phyloP scores from a whole-genome alignment of 2,797 vertebrate genomes.

The Enteromius radiatus region DNA sequence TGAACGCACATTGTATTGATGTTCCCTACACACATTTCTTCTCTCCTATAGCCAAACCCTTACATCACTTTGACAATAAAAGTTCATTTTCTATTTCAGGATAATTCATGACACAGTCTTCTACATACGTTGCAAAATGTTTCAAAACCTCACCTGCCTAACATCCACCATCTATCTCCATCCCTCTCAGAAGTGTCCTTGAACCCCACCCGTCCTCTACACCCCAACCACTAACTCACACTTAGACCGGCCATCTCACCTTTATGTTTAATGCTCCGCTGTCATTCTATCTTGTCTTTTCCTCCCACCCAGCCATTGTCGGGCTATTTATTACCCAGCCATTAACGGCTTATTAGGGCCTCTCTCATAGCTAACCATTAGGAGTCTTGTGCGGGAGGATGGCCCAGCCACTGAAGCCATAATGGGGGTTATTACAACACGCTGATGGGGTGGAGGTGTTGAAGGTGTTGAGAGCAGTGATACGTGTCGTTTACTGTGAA shows the following conservation, averaged over 20 bases:
- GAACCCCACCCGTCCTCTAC: constrained; percentile 65
- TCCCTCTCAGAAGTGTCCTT: constrained; percentile 54
- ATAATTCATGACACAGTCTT: neutral
- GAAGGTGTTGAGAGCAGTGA: constrained; percentile 80
- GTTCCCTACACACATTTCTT: neutral
- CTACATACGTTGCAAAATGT: neutral
- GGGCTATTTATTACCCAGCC: constrained; percentile 79
- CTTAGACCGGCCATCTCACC: constrained; percentile 73
- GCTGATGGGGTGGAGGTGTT: constrained; percentile 78
- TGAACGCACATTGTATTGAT: neutral
- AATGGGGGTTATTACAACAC: constrained; percentile 80
- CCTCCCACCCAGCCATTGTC: constrained; percentile 61
- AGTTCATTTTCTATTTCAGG: neutral
- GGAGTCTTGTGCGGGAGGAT: constrained; percentile 52
- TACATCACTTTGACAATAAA: neutral
- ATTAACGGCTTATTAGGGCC: constrained; percentile 83
- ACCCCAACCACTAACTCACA: constrained; percentile 70
- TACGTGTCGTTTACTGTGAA: constrained; percentile 77
- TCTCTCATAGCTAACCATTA: constrained; percentile 73
- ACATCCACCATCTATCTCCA: neutral
- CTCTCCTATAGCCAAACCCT: neutral
- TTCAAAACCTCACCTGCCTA: neutral
- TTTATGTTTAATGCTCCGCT: constrained; percentile 74
- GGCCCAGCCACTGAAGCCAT: constrained; percentile 68
- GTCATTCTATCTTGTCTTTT: constrained; percentile 66